Evolutionary conservation across 2,888 invertebrate genomes (phyloP), one percentile per base, ranked within the genome.

Genomic region (Oxystoma pomonae): DNA sequence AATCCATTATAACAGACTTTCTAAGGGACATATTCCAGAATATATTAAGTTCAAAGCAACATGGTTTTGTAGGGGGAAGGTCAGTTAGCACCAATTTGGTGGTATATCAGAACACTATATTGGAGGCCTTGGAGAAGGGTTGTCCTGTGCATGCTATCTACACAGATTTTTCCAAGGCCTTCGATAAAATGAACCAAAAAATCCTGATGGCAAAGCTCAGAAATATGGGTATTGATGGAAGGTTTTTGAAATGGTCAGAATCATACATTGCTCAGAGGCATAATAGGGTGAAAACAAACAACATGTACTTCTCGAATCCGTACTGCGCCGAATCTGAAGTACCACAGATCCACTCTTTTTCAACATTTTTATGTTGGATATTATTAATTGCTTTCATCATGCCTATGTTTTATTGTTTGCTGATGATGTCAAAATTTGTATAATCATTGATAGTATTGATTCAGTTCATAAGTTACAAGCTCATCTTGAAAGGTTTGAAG

Each of bases 171-270:
- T 56, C 56, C 12, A 57, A 57, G 21, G 61, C 51, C 16, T 61
- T 61, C 21, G 61, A 62, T 16, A 62, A 58, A 19, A 55, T 59
- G 5, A 16, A 58, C 49, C 62, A n/a, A n/a, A n/a, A n/a, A n/a
- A n/a, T n/a, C n/a, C n/a, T n/a, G n/a, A n/a, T n/a, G n/a, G n/a
- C n/a, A n/a, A n/a, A n/a, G n/a, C n/a, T n/a, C n/a, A n/a, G n/a
- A n/a, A n/a, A n/a, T n/a, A n/a, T n/a, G n/a, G n/a, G n/a, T n/a
- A n/a, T n/a, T 58, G 17, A 1, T 55, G 12, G 1, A 16, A 18
- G 16, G 55, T 49, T 58, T 35, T 12, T 35, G 35, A 35, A 35
- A 35, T 35, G 35, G 35, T 3, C 5, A 3, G 3, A 35, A 3
- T 35, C 35, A 35, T 35, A 35, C 35, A 3, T 35, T 3, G 12